Evolutionary conservation across 64 coral and sea anemone species (phyloP).

Genomic region (Stylophora pistillata): DNA sequence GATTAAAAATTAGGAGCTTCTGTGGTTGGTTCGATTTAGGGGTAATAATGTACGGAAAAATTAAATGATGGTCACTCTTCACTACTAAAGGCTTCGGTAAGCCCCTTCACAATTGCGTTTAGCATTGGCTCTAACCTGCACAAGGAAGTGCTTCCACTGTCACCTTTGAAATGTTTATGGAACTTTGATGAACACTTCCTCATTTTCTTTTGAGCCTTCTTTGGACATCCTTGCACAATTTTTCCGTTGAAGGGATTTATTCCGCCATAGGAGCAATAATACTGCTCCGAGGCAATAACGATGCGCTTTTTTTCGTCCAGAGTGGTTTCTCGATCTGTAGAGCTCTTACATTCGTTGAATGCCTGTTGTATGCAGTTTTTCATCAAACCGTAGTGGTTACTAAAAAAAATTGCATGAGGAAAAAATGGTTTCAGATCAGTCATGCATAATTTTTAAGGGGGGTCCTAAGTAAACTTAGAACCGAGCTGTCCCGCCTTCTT

Average conservation of each 20-base stretch:
- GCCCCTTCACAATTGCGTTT: too few species aligned
- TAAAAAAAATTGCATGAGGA: background rate
- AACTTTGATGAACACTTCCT: background rate
- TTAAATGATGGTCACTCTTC: too few species aligned
- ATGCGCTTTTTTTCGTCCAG: background rate
- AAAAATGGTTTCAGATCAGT: background rate
- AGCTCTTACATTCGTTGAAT: background rate
- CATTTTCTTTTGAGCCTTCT: background rate
- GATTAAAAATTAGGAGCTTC: too few species aligned
- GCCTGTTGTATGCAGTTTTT: background rate
- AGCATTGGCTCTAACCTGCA: conserved; percentile 8
- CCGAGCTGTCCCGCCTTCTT: too few species aligned
- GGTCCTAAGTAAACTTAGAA: too few species aligned
- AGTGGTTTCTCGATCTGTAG: background rate
- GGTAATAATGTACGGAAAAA: too few species aligned
- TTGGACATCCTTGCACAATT: background rate
- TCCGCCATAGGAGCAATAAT: background rate
- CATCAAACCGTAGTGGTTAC: background rate
- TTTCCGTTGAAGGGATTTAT: background rate
- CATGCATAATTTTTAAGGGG: background rate
- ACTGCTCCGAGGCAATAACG: background rate
- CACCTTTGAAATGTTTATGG: background rate
- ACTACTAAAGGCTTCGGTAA: too few species aligned
- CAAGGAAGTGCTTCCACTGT: background rate
- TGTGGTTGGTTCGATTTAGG: too few species aligned